Conservation (phyloP, 2,888 invertebrate genomes). For the Yponomeuta plumbellus region DNA sequence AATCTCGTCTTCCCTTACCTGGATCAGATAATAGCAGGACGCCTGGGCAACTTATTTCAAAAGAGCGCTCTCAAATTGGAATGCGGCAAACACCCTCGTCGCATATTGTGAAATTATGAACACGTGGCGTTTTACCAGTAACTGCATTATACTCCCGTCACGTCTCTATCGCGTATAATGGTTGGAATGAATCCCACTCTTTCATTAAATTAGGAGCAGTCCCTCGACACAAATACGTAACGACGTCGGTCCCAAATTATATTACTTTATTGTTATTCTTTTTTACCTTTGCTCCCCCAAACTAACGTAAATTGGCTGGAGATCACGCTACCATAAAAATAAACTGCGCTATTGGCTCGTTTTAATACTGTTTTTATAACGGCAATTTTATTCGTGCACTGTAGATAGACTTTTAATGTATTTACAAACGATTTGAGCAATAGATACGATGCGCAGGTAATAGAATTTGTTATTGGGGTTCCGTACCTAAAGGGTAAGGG, state of each 20-base stretch:
- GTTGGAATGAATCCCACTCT: conserved; percentile 48
- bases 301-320: conserved; percentile 71
- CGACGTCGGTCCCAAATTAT: conserved; percentile 67
- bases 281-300: conserved; percentile 61
- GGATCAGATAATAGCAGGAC: too few relatives aligned
- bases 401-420: conserved; percentile 1
- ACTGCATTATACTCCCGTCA: conserved; percentile 34
- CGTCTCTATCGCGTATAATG: conserved; percentile 45
- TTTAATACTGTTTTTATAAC: conserved; percentile 43
- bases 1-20: too few relatives aligned
- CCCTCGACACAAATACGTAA: conserved; percentile 62
- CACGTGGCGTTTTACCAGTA: conserved; percentile 20
- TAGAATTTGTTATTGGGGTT: neutral
- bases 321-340: conserved; percentile 71
- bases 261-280: conserved; percentile 74
- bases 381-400: conserved; percentile 20
- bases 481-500: too few relatives aligned
- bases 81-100: conserved; percentile 20
- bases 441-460: neutral
- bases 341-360: conserved; percentile 66
- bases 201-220: conserved; percentile 65
- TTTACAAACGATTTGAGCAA: neutral
- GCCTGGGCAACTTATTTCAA: neutral
- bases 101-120: neutral
- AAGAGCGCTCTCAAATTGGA: neutral